Conservation (phyloP, 2,113 vertebrate genomes). For the Nibea albiflora region DNA sequence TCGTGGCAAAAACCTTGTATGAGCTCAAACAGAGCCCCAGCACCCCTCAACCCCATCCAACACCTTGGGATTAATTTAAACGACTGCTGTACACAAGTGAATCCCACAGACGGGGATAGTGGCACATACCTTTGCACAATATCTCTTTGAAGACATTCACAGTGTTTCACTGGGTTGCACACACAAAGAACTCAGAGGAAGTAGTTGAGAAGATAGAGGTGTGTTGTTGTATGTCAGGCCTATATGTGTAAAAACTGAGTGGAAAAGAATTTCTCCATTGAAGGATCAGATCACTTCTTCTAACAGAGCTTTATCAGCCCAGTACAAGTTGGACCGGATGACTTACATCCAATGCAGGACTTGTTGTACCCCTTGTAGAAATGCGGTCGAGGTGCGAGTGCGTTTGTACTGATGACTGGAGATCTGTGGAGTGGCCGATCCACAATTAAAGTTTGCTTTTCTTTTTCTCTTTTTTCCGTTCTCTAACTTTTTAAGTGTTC, state of each 20-base stretch:
- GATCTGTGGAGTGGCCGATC: not conserved
- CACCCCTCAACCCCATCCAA: not conserved
- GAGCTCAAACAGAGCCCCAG: not conserved
- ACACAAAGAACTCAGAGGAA: no score
- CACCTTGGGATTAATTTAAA: not conserved
- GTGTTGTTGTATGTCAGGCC: no score
- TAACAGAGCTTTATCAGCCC: not conserved
- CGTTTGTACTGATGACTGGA: no score
- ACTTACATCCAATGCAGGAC: no score
- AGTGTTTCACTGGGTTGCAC: not conserved
- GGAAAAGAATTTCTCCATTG: no score
- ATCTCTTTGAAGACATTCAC: conserved; percentile 22
- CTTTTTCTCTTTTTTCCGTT: no score
- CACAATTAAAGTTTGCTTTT: not conserved
- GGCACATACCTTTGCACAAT: not conserved
- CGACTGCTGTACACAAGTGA: not conserved
- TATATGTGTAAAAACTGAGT: no score
- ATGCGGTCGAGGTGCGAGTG: no score
- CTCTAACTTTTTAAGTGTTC: no score
- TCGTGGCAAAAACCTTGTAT: not conserved
- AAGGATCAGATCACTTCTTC: no score
- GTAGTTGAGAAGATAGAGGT: not conserved
- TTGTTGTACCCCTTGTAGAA: no score
- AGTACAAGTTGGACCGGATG: not conserved
- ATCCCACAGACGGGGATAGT: conserved; percentile 15